Conservation (phyloP, 35 echinoderm and acorn worm species). For the Holothuria glaberrima region DNA sequence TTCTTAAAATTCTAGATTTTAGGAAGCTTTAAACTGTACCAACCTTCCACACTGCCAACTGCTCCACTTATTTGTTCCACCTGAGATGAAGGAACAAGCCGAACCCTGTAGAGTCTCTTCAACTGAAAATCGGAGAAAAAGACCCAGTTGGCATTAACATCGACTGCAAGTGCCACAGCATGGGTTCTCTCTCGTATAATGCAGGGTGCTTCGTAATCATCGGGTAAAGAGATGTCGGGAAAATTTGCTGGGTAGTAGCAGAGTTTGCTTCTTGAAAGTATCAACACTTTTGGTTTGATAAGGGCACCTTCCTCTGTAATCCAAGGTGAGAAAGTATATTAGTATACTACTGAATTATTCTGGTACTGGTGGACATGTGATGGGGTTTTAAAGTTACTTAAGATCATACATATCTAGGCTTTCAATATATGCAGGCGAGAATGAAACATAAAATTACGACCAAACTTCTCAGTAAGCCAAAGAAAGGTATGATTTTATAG, state of each 20-base stretch:
- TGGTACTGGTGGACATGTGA: neutral
- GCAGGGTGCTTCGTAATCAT: constrained; percentile 2
- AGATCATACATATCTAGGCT: too few relatives aligned
- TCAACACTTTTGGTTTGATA: constrained; percentile 65
- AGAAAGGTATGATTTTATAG: too few relatives aligned
- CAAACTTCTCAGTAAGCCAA: too few relatives aligned
- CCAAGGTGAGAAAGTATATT: neutral
- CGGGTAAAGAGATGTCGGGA: neutral
- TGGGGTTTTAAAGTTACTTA: too few relatives aligned
- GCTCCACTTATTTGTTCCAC: constrained; percentile 53
- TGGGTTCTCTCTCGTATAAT: constrained; percentile 3
- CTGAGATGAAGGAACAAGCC: neutral
- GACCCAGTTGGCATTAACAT: neutral
- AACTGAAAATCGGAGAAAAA: constrained; percentile 36
- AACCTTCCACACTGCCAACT: constrained; percentile 86
- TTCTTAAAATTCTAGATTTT: too few relatives aligned
- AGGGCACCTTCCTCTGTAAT: constrained; percentile 40
- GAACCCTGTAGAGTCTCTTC: constrained; percentile 25
- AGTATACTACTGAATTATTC: neutral
- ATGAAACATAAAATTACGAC: too few relatives aligned
- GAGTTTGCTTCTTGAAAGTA: constrained; percentile 53
- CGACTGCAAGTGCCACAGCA: constrained; percentile 37
- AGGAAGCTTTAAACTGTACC: too few relatives aligned
- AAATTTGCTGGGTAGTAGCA: constrained; percentile 24
- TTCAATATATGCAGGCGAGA: too few relatives aligned